These are phyloP conservation scores for Sitta europaea DNA, from an alignment of 2,113 vertebrate species.

Conservation along the genomic window DNA sequence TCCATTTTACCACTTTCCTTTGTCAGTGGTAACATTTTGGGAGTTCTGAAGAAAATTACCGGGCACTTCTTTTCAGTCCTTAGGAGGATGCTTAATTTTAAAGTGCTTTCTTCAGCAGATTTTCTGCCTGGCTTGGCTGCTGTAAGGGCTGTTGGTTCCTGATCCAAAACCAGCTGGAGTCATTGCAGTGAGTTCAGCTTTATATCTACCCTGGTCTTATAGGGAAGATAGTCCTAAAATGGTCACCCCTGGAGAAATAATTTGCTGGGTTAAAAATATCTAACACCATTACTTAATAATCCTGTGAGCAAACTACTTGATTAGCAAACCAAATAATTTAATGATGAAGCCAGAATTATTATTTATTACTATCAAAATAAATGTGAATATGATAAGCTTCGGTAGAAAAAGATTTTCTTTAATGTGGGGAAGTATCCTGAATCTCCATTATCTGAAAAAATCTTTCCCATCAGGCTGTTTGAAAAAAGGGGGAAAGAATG, in stretches of 20 bases:
- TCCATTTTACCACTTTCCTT: not conserved
- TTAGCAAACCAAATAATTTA: not conserved
- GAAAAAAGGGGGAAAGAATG: not conserved
- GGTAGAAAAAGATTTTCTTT: not conserved
- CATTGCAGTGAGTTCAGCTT: not conserved
- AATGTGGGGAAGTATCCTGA: accelerated
- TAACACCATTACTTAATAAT: not conserved
- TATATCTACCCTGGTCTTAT: not conserved
- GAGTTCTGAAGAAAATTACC: not conserved
- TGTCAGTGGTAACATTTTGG: not conserved
- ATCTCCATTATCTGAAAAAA: not conserved
- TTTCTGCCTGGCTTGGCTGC: not conserved
- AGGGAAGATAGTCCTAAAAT: not conserved
- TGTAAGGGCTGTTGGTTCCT: not conserved
- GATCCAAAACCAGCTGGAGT: not conserved
- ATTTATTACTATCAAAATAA: not conserved
- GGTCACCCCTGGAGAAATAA: not conserved
- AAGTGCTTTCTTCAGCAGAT: not conserved
- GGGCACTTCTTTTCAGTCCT: not conserved
- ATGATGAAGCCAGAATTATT: not conserved
- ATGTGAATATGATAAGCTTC: not conserved
- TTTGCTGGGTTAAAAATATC: not conserved
- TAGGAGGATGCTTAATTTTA: not conserved
- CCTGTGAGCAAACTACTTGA: not conserved
- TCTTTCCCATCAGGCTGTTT: not conserved